phyloP scores from a whole-genome alignment of 1,140 invertebrate species.

The Hypsibius dujardini region DNA sequence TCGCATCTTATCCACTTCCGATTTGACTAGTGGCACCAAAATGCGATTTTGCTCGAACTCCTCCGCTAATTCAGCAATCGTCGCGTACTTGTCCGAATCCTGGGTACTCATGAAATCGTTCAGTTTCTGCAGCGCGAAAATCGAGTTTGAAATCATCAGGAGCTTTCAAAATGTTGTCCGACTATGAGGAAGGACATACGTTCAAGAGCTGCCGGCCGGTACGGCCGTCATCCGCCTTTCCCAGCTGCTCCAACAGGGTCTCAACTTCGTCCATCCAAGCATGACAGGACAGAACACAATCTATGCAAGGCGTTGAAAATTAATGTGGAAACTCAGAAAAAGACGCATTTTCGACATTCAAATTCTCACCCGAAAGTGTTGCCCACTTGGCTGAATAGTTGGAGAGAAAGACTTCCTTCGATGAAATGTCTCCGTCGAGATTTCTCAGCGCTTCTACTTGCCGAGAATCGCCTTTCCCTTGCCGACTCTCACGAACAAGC shows the following conservation, averaged over 20 bases:
- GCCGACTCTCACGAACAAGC: too few relatives aligned
- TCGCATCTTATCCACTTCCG: conserved; percentile 8
- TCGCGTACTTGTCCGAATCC: background rate
- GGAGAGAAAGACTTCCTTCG: too few relatives aligned
- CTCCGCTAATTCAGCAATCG: background rate
- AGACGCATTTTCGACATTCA: too few relatives aligned
- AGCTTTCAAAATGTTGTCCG: background rate
- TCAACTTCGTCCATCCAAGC: background rate
- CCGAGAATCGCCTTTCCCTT: too few relatives aligned
- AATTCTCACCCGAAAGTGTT: too few relatives aligned
- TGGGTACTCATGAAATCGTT: background rate
- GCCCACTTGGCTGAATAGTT: too few relatives aligned
- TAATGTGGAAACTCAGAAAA: too few relatives aligned
- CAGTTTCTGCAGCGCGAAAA: background rate
- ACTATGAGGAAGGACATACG: background rate
- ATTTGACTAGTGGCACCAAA: background rate
- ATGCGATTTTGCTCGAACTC: background rate
- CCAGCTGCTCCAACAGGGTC: background rate
- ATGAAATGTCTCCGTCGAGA: too few relatives aligned
- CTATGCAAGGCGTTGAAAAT: too few relatives aligned
- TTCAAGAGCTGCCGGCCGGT: too few relatives aligned
- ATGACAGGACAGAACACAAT: too few relatives aligned
- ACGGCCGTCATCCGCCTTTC: background rate
- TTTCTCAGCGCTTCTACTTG: too few relatives aligned
- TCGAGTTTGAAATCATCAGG: background rate